Conservation (phyloP, 2,888 invertebrate genomes). For the Meteorus colon region DNA sequence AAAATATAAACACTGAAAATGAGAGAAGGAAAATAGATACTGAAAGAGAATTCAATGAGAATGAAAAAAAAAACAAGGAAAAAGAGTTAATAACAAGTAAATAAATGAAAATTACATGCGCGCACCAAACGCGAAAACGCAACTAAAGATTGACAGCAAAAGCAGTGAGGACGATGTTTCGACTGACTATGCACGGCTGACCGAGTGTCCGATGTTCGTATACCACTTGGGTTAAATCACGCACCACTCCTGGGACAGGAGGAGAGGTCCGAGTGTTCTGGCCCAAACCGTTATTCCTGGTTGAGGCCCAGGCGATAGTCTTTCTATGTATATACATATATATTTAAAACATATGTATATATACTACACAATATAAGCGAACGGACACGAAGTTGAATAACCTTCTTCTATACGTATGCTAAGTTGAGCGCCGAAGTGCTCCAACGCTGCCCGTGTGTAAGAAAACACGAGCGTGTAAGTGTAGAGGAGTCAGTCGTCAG, state of each 20-base stretch:
- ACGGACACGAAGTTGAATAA: slow-evolving; percentile 68
- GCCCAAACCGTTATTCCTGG: slow-evolving; percentile 55
- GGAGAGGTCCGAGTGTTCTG: slow-evolving; percentile 55
- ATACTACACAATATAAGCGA: slow-evolving; percentile 29
- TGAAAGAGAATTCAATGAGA: background rate
- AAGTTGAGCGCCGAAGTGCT: slow-evolving; percentile 48
- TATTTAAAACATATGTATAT: slow-evolving; percentile 14
- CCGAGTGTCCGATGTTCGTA: slow-evolving; percentile 59
- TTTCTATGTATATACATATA: slow-evolving; percentile 34
- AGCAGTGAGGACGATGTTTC: slow-evolving; percentile 65
- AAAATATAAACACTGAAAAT: background rate
- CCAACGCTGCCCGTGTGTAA: background rate
- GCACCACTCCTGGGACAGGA: slow-evolving; percentile 54
- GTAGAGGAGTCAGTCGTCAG: background rate
- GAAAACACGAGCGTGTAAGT: background rate
- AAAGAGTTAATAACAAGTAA: background rate
- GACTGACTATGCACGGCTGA: slow-evolving; percentile 69
- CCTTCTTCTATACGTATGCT: slow-evolving; percentile 63
- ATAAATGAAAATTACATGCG: background rate
- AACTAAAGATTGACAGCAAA: slow-evolving; percentile 42
- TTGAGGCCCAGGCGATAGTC: slow-evolving; percentile 36
- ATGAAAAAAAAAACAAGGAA: background rate
- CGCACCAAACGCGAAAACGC: slow-evolving; percentile 22
- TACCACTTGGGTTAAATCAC: slow-evolving; percentile 49
- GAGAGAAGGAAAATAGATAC: too few species aligned